Base-by-base conservation (phyloP, 1,140 invertebrate genomes). In the Heliconius eleuchia region DNA sequence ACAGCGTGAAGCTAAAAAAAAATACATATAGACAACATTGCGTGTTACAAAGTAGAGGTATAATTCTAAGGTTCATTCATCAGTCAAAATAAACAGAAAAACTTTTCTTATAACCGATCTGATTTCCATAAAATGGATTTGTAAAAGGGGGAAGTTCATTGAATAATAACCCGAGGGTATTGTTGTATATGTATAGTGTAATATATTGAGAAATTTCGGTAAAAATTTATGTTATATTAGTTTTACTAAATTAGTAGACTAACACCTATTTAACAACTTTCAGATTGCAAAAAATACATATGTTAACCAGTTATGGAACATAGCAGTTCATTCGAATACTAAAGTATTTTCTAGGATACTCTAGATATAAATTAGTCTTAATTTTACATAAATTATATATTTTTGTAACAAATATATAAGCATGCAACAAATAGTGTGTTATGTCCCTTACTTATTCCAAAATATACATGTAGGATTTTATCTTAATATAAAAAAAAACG, bases 81-180 rank as follows among this genome's bases (percentile, higher is more conserved):
- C n/a, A 66, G 60, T 66, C 60, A 66, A 66, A 66, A 66, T 52
- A 52, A 30, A 30, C 50, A 55, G 46, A 52, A 52, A 50, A 74
- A 30, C 42, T 50, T 50, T 74, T 74, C 23, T 42, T 76, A 70
- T 76, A 76, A 50, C 11, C 60, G 42, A 70, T 70, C 71, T 46
- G 57, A 80, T 80, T 77, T 80, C 79, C 79, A 60, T 80, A 77
- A 80, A 80, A 74, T 70, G 37, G 75, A 77, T 80, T 70, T 39
- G 74, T 73, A 74, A 89, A 46, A 83, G 86, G 46, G 80, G 87
- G 86, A 89, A 90, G 85, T 87, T 80, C 66, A 79, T 60, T 76
- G 85, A 89, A 88, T 86, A 86, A 87, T 79, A 91, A 82, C 87
- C 84, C 73, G 77, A 80, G 88, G 87, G 84, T 77, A 86, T 84